Percentiles rank a stretch among this genome's conserved stretches.
phyloP scores from a whole-genome alignment of 92 coral and sea anemone genomes.

The Epizoanthus fatuus region DNA sequence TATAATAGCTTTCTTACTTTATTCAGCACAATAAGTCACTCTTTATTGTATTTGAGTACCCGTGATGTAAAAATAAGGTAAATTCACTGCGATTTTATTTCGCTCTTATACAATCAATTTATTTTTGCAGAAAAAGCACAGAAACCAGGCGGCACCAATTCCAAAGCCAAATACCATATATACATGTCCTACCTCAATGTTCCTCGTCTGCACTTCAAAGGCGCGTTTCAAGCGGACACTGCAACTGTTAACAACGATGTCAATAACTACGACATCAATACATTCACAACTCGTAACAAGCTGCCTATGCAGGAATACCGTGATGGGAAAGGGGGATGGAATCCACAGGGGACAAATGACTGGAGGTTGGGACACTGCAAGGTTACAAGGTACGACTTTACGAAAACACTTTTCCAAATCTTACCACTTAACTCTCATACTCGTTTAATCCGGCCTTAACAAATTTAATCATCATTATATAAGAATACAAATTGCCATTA shows the following conservation, averaged over 20 bases:
- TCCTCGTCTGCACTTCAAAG: slow-evolving; percentile 56
- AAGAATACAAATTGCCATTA: no score
- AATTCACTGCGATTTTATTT: not conserved
- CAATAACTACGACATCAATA: slow-evolving; percentile 23
- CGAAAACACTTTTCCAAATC: no score
- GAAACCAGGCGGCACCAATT: not conserved
- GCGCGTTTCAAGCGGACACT: slow-evolving; percentile 55
- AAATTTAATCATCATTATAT: no score
- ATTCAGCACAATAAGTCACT: no score
- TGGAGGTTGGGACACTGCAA: slow-evolving; percentile 25
- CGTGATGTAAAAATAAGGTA: not conserved
- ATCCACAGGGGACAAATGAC: slow-evolving; percentile 44
- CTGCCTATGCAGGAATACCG: not conserved
- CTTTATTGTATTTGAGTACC: no score
- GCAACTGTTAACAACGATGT: slow-evolving; percentile 38
- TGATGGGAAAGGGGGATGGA: slow-evolving; percentile 41
- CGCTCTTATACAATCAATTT: not conserved
- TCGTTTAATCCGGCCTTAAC: no score
- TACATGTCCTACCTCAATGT: slow-evolving; percentile 52
- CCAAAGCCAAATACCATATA: not conserved
- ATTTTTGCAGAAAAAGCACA: not conserved
- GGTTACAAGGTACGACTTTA: slow-evolving; percentile 21
- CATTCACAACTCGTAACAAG: slow-evolving; percentile 28
- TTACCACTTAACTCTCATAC: no score
- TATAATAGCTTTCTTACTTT: no score